phyloP scores from a whole-genome alignment of 2,888 invertebrate species.

The Lottia scabra region DNA sequence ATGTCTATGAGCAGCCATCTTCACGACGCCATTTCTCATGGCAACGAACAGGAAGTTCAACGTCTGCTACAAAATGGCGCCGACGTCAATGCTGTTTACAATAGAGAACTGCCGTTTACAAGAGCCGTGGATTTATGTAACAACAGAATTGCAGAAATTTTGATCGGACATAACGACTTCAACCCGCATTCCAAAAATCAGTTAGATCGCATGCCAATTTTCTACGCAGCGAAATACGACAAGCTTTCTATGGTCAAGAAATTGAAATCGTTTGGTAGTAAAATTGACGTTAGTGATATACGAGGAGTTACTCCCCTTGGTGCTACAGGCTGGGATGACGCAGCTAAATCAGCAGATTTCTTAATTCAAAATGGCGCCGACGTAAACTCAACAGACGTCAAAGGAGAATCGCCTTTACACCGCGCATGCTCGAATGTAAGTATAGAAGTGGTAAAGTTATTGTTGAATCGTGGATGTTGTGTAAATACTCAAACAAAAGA shows the following conservation, averaged over 20 bases:
- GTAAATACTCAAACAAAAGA: slow-evolving; percentile 26
- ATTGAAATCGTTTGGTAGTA: slow-evolving; percentile 27
- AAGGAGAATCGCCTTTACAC: slow-evolving; percentile 36
- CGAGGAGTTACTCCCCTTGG: slow-evolving; percentile 36
- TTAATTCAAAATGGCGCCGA: slow-evolving; percentile 37
- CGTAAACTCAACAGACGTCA: slow-evolving; percentile 23
- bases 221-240: slow-evolving; percentile 27
- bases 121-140: slow-evolving; percentile 20
- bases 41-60: slow-evolving; percentile 8
- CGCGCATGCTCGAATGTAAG: slow-evolving; percentile 33
- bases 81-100: slow-evolving; percentile 26
- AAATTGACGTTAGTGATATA: slow-evolving; percentile 28
- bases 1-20: slow-evolving; percentile 15
- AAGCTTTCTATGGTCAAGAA: slow-evolving; percentile 14
- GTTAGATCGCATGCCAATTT: slow-evolving; percentile 32
- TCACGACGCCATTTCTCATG: slow-evolving; percentile 15
- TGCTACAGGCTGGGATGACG: slow-evolving; percentile 21
- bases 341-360: slow-evolving; percentile 22
- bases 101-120: slow-evolving; percentile 33
- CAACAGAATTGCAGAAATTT: slow-evolving; percentile 14
- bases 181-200: slow-evolving; percentile 31
- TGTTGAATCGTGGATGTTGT: slow-evolving; percentile 27
- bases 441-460: slow-evolving; percentile 11
- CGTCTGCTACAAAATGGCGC: slow-evolving; percentile 13
- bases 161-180: slow-evolving; percentile 22